Evolutionary conservation across 2,888 invertebrate species (phyloP), one percentile per base, ranked within the genome.

Genomic region (Microplitis manilae): DNA sequence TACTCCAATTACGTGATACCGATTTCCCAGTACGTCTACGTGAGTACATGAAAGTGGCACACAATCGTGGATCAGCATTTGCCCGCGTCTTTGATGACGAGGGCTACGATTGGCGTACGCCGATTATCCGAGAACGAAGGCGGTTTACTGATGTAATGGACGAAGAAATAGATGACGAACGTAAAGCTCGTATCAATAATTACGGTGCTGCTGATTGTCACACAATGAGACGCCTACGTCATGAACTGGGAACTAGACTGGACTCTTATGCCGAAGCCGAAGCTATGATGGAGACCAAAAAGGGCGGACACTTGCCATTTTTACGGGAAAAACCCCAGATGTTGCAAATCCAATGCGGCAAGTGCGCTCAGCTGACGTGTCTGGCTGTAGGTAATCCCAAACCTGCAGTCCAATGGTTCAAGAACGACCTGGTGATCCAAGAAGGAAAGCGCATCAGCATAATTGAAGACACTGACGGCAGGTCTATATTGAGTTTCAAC

Each of bases 111-210:
- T 96, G 95, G 91, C 92, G 94, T 90, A 94, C 95, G 0, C 97
- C 97, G 0, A 94, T 97, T 59, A 96, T 97, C 85, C 94, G 95
- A 71, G 97, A 97, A 90, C 93, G 97, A 79, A 94, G 97, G 79
- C 94, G 97, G 81, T 97, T 97, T 90, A 97, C 96, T 1, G 97
- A 97, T 88, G 94, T 97, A 13, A 97, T 97, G 97, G 97, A 97
- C 89, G 97, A 97, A 88, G 97, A 97, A 91, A 97, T 97, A 79
- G 96, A 96, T 85, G 97, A 97, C 90, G 97, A 97, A 90, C 93
- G 95, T 8, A 95, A 94, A 87, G 94, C 94, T 62, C 92, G 96
- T 76, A 96, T 96, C 87, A 95, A 94, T 90, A 93, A 93, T 86
- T 96, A 96, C 87, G 95, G 94, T 74, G 89, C 92, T 15, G 91